Conservation (phyloP, 1,140 invertebrate species). For the Cyclargus thomasi region DNA sequence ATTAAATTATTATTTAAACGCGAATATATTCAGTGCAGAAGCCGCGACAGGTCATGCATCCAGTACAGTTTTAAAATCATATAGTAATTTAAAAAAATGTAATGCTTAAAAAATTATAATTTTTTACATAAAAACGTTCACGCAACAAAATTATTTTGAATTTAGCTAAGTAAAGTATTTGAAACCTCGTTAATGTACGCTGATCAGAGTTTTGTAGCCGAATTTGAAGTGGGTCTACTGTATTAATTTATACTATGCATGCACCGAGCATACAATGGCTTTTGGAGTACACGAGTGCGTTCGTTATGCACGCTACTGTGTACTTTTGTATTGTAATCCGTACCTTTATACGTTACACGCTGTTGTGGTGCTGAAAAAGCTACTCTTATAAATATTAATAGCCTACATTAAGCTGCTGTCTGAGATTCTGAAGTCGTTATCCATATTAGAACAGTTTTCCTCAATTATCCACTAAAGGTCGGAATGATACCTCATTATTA, state of each 20-base stretch:
- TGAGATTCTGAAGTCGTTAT: not conserved
- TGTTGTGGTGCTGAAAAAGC: slow-evolving; percentile 16
- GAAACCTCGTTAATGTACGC: too few relatives aligned
- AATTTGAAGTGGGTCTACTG: too few relatives aligned
- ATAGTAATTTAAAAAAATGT: too few relatives aligned
- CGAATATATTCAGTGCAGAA: not conserved
- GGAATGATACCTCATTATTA: too few relatives aligned
- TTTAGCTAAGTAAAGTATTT: too few relatives aligned
- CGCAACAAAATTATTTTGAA: too few relatives aligned
- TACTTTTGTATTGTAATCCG: slow-evolving; percentile 31
- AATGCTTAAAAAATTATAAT: too few relatives aligned
- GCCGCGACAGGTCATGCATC: slow-evolving; percentile 6
- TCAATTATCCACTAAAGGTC: not conserved
- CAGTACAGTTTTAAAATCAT: not conserved
- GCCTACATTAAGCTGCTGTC: not conserved
- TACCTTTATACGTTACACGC: slow-evolving; percentile 14
- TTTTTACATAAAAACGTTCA: too few relatives aligned
- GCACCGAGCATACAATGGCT: slow-evolving; percentile 23
- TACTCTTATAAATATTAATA: slow-evolving; percentile 19
- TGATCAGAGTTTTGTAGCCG: too few relatives aligned
- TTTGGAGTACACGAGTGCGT: slow-evolving; percentile 41
- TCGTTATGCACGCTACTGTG: slow-evolving; percentile 47
- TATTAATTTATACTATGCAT: not conserved
- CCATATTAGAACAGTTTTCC: not conserved
- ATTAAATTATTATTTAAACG: not conserved